These are phyloP conservation scores for Rhyacichthys aspro DNA, from an alignment of 2,797 vertebrate genomes.

Conservation along the genomic window DNA sequence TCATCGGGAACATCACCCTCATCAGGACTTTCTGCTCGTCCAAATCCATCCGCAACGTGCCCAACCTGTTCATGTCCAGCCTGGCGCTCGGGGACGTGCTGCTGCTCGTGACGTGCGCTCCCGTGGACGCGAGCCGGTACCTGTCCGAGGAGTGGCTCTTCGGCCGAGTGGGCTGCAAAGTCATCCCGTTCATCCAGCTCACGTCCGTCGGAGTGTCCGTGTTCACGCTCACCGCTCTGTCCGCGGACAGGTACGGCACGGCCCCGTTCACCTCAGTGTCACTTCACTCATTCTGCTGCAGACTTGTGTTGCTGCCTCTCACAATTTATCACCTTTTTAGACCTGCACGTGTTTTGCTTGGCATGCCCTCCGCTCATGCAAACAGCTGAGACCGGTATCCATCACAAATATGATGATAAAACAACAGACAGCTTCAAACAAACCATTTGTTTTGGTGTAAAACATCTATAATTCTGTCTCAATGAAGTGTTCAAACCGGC, in stretches of 20 bases:
- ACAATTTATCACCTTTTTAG: too few relatives aligned
- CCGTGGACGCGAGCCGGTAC: constrained; percentile 94
- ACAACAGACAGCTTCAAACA: too few relatives aligned
- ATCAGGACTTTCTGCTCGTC: constrained; percentile 93
- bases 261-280: too few relatives aligned
- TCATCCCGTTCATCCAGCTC: constrained; percentile 95
- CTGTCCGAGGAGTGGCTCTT: constrained; percentile 93
- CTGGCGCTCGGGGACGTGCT: constrained; percentile 93
- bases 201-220: constrained; percentile 97
- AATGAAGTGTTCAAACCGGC: too few relatives aligned
- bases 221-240: constrained; percentile 95
- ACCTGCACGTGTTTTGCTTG: too few relatives aligned
- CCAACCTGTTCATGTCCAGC: constrained; percentile 95
- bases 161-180: constrained; percentile 92
- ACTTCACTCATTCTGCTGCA: too few relatives aligned
- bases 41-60: constrained; percentile 90
- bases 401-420: too few relatives aligned
- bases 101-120: constrained; percentile 92
- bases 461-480: too few relatives aligned
- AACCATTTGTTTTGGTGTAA: too few relatives aligned
- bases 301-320: too few relatives aligned
- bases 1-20: constrained; percentile 92
- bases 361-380: too few relatives aligned
- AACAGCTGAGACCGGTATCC: too few relatives aligned
- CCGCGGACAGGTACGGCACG: constrained; percentile 90